A percentile compares a stretch with the other conserved stretches of the same genome.
Conservation (phyloP, 2,888 invertebrate genomes). For the Nymphalis polychloros region DNA sequence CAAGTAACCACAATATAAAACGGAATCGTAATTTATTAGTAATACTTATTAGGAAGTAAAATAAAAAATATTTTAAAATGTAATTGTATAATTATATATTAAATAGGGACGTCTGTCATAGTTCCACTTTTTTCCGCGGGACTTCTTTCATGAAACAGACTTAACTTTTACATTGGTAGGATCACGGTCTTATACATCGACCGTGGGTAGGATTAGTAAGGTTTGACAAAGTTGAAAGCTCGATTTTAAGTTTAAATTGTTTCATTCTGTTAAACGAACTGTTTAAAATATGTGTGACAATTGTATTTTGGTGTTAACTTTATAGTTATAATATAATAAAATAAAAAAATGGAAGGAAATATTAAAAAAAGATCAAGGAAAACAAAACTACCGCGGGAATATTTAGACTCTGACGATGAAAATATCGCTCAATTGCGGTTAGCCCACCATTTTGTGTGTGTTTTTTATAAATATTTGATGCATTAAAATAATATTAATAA, state of each 20-base stretch:
- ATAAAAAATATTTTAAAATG: no score
- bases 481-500: background rate
- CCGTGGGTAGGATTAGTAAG: no score
- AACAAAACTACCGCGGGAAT: constrained; percentile 49
- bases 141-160: background rate
- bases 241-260: constrained; percentile 15
- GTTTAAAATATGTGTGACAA: background rate
- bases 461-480: background rate
- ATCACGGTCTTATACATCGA: no score
- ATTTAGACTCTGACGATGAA: constrained; percentile 41
- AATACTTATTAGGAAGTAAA: no score
- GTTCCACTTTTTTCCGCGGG: no score
- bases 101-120: no score
- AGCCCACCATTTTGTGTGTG: constrained; percentile 37
- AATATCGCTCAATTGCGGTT: constrained; percentile 44
- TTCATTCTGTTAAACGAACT: constrained; percentile 14
- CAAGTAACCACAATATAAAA: no score
- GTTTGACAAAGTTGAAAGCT: constrained; percentile 17
- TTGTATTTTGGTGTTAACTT: constrained; percentile 1
- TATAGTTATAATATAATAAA: constrained; percentile 7
- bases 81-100: no score
- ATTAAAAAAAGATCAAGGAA: constrained; percentile 48
- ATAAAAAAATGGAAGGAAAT: constrained; percentile 32
- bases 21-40: no score
- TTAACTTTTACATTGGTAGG: background rate